Evolutionary conservation across 2,797 vertebrate species (phyloP).

Genomic region (Kryptolebias ocellatus): DNA sequence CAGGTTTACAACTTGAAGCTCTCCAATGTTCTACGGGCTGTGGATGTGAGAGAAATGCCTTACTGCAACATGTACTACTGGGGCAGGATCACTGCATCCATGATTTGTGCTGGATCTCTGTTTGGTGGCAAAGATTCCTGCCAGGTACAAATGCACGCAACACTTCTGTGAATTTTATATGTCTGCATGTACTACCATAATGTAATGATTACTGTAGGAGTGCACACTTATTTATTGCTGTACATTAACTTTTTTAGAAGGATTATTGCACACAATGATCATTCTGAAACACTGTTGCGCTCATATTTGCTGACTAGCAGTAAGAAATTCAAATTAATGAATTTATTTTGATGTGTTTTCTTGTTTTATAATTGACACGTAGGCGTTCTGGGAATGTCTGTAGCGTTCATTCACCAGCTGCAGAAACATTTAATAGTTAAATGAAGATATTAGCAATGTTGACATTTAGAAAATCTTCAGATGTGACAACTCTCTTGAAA

Average conservation of each 20-base stretch:
- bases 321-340: no score
- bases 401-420: neutral
- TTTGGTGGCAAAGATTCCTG: conserved; percentile 83
- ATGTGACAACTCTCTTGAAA: neutral
- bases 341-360: no score
- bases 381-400: neutral
- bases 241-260: neutral
- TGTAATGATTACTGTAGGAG: neutral
- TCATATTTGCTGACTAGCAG: no score
- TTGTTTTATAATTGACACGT: no score
- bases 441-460: no score
- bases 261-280: no score
- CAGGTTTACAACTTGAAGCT: conserved; percentile 67
- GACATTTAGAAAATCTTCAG: neutral
- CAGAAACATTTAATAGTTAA: neutral
- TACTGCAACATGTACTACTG: conserved; percentile 72
- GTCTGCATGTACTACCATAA: neutral
- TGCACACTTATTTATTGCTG: neutral
- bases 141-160: conserved; percentile 70
- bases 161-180: neutral
- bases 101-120: conserved; percentile 80
- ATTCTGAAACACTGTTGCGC: no score
- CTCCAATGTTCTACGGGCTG: conserved; percentile 77
- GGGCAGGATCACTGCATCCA: conserved; percentile 73
- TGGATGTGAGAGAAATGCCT: conserved; percentile 65